Percentiles rank a stretch among this genome's conserved stretches.
These are phyloP conservation scores for Atherinosoma microstoma DNA, from an alignment of 2,797 vertebrate species.

Conservation along the genomic window DNA sequence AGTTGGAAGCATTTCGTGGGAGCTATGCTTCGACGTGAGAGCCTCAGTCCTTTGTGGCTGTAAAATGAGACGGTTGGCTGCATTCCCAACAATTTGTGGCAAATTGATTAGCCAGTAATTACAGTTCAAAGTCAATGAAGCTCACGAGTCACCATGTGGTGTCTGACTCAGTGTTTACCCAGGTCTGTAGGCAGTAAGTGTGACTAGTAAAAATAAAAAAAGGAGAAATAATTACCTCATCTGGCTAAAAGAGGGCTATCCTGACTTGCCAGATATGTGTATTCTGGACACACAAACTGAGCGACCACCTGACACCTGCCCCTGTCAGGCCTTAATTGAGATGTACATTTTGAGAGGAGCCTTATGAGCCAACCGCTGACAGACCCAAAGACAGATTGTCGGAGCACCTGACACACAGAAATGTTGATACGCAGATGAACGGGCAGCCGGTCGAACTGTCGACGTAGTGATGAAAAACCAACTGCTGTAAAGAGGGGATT, in stretches of 20 bases:
- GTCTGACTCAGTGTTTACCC: slow-evolving; percentile 7
- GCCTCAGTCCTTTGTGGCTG: background rate
- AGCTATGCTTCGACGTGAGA: background rate
- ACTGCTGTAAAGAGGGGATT: slow-evolving; percentile 45
- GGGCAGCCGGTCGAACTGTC: background rate
- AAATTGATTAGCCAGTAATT: slow-evolving; percentile 44
- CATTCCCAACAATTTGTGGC: slow-evolving; percentile 23
- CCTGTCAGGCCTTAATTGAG: slow-evolving; percentile 60
- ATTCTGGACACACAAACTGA: slow-evolving; percentile 18
- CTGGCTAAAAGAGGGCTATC: background rate
- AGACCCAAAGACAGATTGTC: slow-evolving; percentile 48
- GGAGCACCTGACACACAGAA: slow-evolving; percentile 51
- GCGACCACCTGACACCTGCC: slow-evolving; percentile 54
- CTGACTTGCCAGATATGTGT: background rate
- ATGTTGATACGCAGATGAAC: slow-evolving; percentile 26
- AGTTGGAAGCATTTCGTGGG: background rate
- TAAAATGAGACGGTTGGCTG: slow-evolving; percentile 12
- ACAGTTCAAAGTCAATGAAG: slow-evolving; percentile 15
- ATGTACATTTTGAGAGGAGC: slow-evolving; percentile 28
- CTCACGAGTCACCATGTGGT: slow-evolving; percentile 17
- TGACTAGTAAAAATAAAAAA: background rate
- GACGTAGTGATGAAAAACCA: slow-evolving; percentile 46
- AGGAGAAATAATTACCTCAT: background rate
- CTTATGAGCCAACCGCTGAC: slow-evolving; percentile 53
- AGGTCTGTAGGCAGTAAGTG: background rate